These are phyloP conservation scores for Meganola albula DNA, from an alignment of 2,888 invertebrate genomes.

Conservation along the genomic window DNA sequence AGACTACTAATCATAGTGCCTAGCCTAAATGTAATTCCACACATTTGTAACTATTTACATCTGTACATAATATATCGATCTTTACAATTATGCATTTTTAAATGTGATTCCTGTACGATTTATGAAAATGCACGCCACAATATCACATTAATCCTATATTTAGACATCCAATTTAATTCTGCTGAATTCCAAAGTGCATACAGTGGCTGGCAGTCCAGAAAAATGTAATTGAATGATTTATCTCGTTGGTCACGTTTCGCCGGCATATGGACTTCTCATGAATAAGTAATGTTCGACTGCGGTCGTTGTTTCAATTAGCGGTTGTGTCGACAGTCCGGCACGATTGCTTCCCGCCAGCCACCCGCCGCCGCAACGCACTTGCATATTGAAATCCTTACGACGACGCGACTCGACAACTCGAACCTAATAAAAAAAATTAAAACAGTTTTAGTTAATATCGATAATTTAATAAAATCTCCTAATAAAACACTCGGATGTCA, in stretches of 20 bases:
- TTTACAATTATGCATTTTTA: too few species aligned
- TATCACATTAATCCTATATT: too few species aligned
- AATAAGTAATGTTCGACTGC: conserved; percentile 72
- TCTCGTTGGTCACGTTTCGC: conserved; percentile 70
- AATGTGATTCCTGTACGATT: conserved; percentile 25
- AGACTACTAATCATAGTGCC: too few species aligned
- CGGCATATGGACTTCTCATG: conserved; percentile 75
- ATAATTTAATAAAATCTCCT: too few species aligned
- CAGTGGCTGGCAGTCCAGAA: conserved; percentile 56
- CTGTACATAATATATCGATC: too few species aligned
- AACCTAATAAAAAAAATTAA: too few species aligned
- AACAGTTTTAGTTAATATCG: too few species aligned
- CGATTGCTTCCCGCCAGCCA: conserved; percentile 46
- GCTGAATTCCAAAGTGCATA: conserved; percentile 30
- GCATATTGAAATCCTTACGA: conserved; percentile 29
- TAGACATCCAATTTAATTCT: conserved; percentile 26
- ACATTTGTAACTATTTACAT: too few species aligned
- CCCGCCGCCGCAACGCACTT: conserved; percentile 23
- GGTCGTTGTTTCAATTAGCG: conserved; percentile 77
- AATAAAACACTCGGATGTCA: too few species aligned
- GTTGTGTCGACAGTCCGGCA: conserved; percentile 64
- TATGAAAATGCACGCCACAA: too few species aligned
- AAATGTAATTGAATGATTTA: conserved; percentile 75
- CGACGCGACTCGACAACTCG: too few species aligned
- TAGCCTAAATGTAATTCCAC: too few species aligned